Base-by-base conservation (phyloP, 2,797 vertebrate species). In the Synaphobranchus kaupii region DNA sequence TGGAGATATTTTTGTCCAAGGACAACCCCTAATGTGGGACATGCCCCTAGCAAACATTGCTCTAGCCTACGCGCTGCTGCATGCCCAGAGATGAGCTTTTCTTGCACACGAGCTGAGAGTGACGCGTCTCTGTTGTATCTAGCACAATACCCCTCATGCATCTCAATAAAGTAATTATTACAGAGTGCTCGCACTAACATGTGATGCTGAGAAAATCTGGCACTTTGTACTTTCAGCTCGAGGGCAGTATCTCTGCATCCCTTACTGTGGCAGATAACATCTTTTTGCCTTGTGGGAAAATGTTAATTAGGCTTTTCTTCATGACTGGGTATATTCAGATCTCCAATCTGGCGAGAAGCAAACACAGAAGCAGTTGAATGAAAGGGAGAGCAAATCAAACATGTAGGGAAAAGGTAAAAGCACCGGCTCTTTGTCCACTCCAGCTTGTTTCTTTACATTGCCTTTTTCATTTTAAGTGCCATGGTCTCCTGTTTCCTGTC, bases 221-320 rank as follows among this genome's bases (percentile, higher is more conserved):
- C 50, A 22, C 83, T 84, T 60, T 84, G 8, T 34, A 15, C 52
- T 84, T 34, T 84, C 50, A 56, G 56, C 56, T 60, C 50, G 8
- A 58, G 56, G 54, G 47, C 78, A 81, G 44, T 81, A 81, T 50
- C 44, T 81, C 78, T 34, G 22, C 8, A 50, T 81, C 47, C 54
- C 83, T 83, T 84, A 56, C 56, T 84, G 54, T 56, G 83, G 83
- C 31, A 84, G 31, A 84, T 58, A 81, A 81, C 78, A 81, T 81
- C 52, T 56, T 84, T 84, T 34, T 84, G 83, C 83, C 83, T 58
- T 31, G 54, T 84, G 56, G 83, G 50, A 15, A 84, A 84, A 84
- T 84, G 34, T 58, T 84, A 58, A 34, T 56, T 56, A 9, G 56
- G 54, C 50, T 60, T 31, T 84, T 58, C 56, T 84, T 84, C 9